Conservation (phyloP, 1,140 invertebrate species). For the Monochamus saltuarius region DNA sequence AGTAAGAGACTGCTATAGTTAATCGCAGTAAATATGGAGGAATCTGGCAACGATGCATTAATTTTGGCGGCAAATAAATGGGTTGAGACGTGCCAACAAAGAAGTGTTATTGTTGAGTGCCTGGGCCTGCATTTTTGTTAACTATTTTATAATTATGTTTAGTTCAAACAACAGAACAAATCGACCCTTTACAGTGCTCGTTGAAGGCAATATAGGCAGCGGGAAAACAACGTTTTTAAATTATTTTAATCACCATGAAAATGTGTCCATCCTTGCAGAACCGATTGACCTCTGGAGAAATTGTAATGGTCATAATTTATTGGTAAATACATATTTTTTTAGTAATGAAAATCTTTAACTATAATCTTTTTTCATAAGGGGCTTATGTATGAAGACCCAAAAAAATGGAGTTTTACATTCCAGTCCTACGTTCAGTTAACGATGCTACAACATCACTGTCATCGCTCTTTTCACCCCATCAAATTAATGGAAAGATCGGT, state of each 20-base stretch:
- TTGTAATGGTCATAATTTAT: conserved; percentile 76
- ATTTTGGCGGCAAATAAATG: too few species aligned
- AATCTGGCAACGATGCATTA: too few species aligned
- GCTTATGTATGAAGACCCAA: conserved; percentile 80
- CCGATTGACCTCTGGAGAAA: conserved; percentile 83
- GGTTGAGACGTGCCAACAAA: too few species aligned
- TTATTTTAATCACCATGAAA: conserved; percentile 66
- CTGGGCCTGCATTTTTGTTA: too few species aligned
- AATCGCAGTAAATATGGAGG: too few species aligned
- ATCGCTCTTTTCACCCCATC: conserved; percentile 62
- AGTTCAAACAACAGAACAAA: conserved; percentile 7
- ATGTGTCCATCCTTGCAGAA: conserved; percentile 55
- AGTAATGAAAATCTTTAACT: too few species aligned
- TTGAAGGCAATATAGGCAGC: conserved; percentile 91
- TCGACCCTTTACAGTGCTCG: conserved; percentile 74
- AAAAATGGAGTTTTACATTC: conserved; percentile 79
- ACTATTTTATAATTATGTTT: conserved; percentile 11
- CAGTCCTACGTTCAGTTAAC: conserved; percentile 88
- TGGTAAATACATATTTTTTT: conserved; percentile 38
- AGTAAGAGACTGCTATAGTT: too few species aligned
- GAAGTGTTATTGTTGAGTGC: too few species aligned
- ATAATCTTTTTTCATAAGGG: conserved; percentile 38
- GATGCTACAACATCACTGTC: conserved; percentile 78
- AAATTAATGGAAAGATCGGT: conserved; percentile 90
- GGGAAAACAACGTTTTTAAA: conserved; percentile 90